Base-by-base conservation (phyloP, 2,888 invertebrate genomes). In the Phorcus lineatus region DNA sequence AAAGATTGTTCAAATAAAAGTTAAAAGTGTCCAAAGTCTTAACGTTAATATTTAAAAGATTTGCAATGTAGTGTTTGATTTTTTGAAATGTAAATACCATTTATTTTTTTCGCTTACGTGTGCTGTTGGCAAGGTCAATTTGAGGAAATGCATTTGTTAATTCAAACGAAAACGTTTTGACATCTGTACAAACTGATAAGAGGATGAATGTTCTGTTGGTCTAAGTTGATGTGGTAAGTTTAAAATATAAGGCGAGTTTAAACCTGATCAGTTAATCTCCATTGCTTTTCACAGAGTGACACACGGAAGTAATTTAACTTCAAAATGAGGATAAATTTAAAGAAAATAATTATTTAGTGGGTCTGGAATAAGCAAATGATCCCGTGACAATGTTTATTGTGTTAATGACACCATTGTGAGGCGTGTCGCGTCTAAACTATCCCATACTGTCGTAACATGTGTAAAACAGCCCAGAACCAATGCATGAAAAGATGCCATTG, bases 321-420 rank as follows among this genome's bases (percentile, higher is more conserved):
- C 40, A 70, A 70, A 36, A 70, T 19, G 36, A 36, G 17, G 4
- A 36, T 70, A 70, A 70, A 70, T 70, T 31, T 70, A 70, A 70
- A 70, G 70, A 70, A 70, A 70, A 70, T 70, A 70, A 70, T 70
- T 70, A 78, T 40, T 62, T 74, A 6, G 62, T 62, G 78, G 62
- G 78, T 19, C 40, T 81, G 36, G 78, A 78, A 70, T 28, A 36
- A 70, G 31, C 28, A 31, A 70, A 19, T 70, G 36, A 19, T 36
- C 36, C 31, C 6, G n/a, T 16, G 40, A 36, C 70, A 36, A 70
- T 70, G 70, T 70, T 70, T 70, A 70, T 70, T 31, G 70, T 70
- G 70, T 70, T 70, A 70, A 70, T 70, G 70, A 70, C 70, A 70
- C 70, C 40, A 31, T 70, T 70, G 70, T 40, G 4, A 17, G 28